Base-by-base conservation (phyloP, 2,888 invertebrate genomes). In the Xylota sylvarum region DNA sequence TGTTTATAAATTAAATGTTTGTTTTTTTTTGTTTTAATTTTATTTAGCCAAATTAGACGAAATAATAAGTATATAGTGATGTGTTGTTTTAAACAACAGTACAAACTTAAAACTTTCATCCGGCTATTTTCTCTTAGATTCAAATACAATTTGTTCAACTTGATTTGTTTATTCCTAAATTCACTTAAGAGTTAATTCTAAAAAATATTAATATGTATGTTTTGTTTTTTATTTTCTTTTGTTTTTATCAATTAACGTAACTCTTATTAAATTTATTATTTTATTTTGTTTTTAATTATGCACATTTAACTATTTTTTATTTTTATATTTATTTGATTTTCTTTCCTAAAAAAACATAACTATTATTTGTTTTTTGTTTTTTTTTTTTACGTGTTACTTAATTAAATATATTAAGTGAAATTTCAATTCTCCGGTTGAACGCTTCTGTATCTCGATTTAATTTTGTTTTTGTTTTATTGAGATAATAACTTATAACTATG, bases 201-300 rank as follows among this genome's bases (percentile, higher is more conserved):
- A 82, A 74, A 87, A 82, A 83, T 74, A 65, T 83, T 74, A 79
- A 83, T 83, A 87, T 87, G 83, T 87, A 78, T 87, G 50, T 74
- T 23, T 78, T 73, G 14, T 65, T 88, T 72, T 35, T 40, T 62
- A 52, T 73, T 73, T 64, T 50, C 32, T 82, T 43, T 77, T 43
- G 56, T 76, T 64, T 79, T 86, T n/a, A 37, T 76, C 40, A 76
- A 72, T 87, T 88, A 67, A 77, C 70, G 55, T 83, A 69, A 81
- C 77, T 62, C 32, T 83, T 80, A 87, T 77, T 86, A 70, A 70
- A 65, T 67, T 84, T 79, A 62, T 82, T 67, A 78, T 70, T 73
- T 86, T 83, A 43, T 43, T 77, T 70, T n/a, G n/a, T 43, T 64
- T 70, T 67, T 72, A 60, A 80, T 77, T 85, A 67, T 87, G 30